Percentiles rank a stretch among this genome's conserved stretches.
Conservation (phyloP, 2,797 vertebrate species). For the Selene dorsalis region DNA sequence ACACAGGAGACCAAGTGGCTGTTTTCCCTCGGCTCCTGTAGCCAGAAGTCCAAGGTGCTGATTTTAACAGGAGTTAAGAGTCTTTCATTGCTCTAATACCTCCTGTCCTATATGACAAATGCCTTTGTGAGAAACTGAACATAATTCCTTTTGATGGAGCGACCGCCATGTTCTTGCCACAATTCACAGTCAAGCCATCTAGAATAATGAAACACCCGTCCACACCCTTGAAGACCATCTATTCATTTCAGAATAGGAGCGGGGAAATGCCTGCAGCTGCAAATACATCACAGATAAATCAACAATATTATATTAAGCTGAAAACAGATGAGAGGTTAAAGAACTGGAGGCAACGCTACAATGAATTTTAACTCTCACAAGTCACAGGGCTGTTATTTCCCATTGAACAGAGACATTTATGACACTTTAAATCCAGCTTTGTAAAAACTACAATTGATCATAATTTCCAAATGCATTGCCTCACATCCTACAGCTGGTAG, state of each 20-base stretch:
- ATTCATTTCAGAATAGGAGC: slow-evolving; percentile 89
- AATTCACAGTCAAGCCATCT: slow-evolving; percentile 87
- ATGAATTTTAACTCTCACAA: slow-evolving; percentile 89
- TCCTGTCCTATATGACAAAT: slow-evolving; percentile 94
- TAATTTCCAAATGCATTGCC: slow-evolving; percentile 77
- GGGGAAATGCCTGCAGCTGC: slow-evolving; percentile 89
- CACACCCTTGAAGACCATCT: slow-evolving; percentile 89
- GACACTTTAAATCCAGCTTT: slow-evolving; percentile 87
- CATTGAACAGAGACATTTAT: slow-evolving; percentile 82
- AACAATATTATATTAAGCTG: slow-evolving; percentile 96
- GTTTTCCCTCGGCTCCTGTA: slow-evolving; percentile 88
- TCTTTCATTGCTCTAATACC: slow-evolving; percentile 94
- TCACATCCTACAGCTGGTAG: slow-evolving; percentile 66
- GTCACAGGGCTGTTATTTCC: slow-evolving; percentile 90
- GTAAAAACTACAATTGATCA: slow-evolving; percentile 85
- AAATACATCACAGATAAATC: slow-evolving; percentile 98
- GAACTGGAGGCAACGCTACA: slow-evolving; percentile 90
- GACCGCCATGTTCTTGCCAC: slow-evolving; percentile 84
- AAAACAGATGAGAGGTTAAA: slow-evolving; percentile 91
- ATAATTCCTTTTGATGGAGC: slow-evolving; percentile 94
- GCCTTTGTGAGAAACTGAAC: slow-evolving; percentile 88
- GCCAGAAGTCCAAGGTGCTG: slow-evolving; percentile 85
- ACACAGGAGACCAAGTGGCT: slow-evolving; percentile 87
- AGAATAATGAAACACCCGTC: slow-evolving; percentile 92
- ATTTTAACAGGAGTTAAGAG: slow-evolving; percentile 90